Conservation (phyloP, 2,113 vertebrate genomes). For the Balaeniceps rex region DNA sequence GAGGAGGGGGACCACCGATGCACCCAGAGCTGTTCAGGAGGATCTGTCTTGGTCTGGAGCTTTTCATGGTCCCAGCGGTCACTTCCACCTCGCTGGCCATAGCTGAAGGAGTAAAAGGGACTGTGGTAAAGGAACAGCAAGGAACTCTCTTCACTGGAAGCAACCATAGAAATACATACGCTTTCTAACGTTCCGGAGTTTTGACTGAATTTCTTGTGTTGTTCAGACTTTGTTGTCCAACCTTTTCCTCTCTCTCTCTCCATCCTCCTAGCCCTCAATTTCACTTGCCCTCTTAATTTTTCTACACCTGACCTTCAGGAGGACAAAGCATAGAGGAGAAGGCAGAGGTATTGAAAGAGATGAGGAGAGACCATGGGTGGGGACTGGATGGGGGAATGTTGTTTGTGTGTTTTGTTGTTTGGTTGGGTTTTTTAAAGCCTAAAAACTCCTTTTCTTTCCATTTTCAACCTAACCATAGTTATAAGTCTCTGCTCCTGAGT, state of each 20-base stretch:
- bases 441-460: background rate
- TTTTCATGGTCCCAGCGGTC: background rate
- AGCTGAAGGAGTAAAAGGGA: background rate
- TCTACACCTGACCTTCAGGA: background rate
- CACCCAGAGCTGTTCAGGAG: background rate
- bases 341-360: background rate
- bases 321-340: background rate
- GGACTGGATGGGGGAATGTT: background rate
- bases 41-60: background rate
- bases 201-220: background rate
- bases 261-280: background rate
- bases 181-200: background rate
- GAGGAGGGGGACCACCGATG: background rate
- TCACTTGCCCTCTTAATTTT: background rate
- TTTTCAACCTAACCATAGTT: background rate
- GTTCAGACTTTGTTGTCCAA: background rate
- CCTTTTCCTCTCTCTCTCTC: background rate
- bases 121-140: background rate
- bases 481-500: background rate
- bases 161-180: background rate
- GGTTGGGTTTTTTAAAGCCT: background rate
- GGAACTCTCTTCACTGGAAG: background rate
- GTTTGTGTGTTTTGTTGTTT: background rate
- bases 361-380: background rate
- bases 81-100: background rate